Base-by-base conservation (phyloP, 2,113 vertebrate genomes). In the Rhynchopsitta pachyrhyncha region DNA sequence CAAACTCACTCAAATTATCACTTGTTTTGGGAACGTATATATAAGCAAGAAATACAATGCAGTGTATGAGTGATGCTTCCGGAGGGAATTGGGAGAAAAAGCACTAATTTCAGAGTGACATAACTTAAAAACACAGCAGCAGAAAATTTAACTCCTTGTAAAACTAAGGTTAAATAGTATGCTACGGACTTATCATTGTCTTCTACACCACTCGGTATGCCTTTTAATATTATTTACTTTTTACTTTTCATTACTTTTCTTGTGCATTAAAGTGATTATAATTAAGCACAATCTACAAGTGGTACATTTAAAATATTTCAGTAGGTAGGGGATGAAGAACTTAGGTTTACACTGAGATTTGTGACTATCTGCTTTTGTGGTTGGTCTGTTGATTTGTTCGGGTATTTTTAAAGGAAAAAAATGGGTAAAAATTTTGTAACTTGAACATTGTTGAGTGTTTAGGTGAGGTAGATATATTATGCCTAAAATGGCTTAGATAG, bases 1-100 rank as follows among this genome's bases (percentile, higher is more conserved):
- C 10, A 4, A 11, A 39, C 86, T 95, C 44, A 11, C 49, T 69
- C 28, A 19, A 66, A n/a, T 31, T n/a, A 12, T 7, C 4, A 0
- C n/a, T 60, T 35, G 10, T 67, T 31, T 50, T 2, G 1, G 17
- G 29, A 16, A 22, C 0, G 2, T 53, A 6, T 17, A 11, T 27
- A 9, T 5, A 10, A 31, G 25, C n/a, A 28, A 55, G n/a, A 55
- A 35, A 13, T 13, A 53, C 28, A 27, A 0, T 4, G 27, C 20
- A 17, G 60, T 25, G 60, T 3, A 6, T 9, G 41, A 35, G 35
- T 23, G 68, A 22, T 64, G 37, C 62, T 50, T 35, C 37, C 5
- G 7, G 20, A 41, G 55, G 25, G 39, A 44, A 24, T 0, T 50
- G 42, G 13, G 42, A 63, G 63, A 37, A 37, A 24, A 44, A 35